phyloP scores from a whole-genome alignment of 1,140 invertebrate species.

The Ostrea denselamellosa region DNA sequence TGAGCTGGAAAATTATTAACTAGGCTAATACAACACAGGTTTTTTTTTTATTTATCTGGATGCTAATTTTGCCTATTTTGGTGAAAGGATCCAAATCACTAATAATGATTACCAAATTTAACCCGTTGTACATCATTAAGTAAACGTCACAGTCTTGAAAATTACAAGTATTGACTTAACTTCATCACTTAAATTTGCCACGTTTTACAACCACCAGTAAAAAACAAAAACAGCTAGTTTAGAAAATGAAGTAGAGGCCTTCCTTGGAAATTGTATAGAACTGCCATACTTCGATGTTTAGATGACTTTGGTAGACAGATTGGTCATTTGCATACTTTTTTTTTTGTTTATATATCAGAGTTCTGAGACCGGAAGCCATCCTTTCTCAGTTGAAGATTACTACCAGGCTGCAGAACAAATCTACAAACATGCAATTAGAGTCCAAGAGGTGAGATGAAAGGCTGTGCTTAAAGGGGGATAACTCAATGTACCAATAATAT shows the following conservation, averaged over 20 bases:
- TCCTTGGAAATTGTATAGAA: no score
- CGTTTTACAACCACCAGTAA: no score
- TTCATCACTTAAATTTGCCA: no score
- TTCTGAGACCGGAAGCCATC: constrained; percentile 31
- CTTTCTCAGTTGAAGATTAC: constrained; percentile 65
- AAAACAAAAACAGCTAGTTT: background rate
- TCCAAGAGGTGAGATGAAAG: constrained; percentile 47
- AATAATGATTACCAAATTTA: no score
- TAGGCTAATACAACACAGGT: no score
- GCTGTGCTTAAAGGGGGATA: background rate
- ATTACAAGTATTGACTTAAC: no score
- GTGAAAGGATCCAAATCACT: no score
- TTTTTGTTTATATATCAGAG: constrained; percentile 25
- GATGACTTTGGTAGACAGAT: background rate
- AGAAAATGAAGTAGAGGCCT: background rate
- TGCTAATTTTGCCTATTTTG: no score
- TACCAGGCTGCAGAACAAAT: constrained; percentile 62
- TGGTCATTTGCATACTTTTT: background rate
- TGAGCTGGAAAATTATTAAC: no score
- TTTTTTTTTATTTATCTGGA: no score
- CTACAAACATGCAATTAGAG: constrained; percentile 51
- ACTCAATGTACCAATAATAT: background rate
- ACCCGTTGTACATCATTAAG: no score
- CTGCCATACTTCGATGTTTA: background rate
- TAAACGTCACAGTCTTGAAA: no score